Base-by-base conservation (phyloP, 2,113 vertebrate genomes). In the Alligator mississippiensis region DNA sequence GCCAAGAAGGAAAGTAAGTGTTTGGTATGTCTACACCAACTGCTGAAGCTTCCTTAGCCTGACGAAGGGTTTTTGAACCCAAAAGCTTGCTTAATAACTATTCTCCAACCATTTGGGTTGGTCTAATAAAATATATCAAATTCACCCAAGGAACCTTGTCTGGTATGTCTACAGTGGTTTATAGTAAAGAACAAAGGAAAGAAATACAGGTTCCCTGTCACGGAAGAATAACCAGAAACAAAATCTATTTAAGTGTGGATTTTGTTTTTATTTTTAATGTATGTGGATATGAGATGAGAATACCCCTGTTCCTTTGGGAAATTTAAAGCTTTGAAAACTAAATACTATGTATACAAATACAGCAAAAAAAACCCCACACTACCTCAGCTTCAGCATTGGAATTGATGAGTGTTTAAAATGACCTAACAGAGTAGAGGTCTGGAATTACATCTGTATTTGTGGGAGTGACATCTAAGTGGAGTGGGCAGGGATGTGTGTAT, bases 371-470 rank as follows among this genome's bases (percentile, higher is more conserved):
- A n/a, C n/a, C 75, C 61, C 5, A 13, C 85, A 30, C 17, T 57
- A 54, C 85, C 58, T 95, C 70, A 55, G 58, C 93, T 38, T 72
- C 70, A 24, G 21, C 64, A 72, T 72, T 55, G 72, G 81, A 92
- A 90, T 68, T 82, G 84, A 88, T 82, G 61, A 89, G 80, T 92
- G 74, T 30, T 85, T 34, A 80, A 24, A 86, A 34, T 14, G 84
- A 57, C 81, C 11, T 38, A 72, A 72, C 34, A 72, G 24, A 72
- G 34, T 34, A 47, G 38, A 72, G 34, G 70, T 72, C 30, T 38
- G 11, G 34, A 30, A 38, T 38, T 21, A 22, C 21, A 24, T 22
- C 34, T 72, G 34, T 11, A 72, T 72, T 38, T 72, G 30, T 38
- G 68, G 21, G 19, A 72, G 9, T 47, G 34, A 72, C 2, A 6